Evolutionary conservation across 1,140 invertebrate species (phyloP), one percentile per base, ranked within the genome.

Genomic region (Heliconius hermathena): DNA sequence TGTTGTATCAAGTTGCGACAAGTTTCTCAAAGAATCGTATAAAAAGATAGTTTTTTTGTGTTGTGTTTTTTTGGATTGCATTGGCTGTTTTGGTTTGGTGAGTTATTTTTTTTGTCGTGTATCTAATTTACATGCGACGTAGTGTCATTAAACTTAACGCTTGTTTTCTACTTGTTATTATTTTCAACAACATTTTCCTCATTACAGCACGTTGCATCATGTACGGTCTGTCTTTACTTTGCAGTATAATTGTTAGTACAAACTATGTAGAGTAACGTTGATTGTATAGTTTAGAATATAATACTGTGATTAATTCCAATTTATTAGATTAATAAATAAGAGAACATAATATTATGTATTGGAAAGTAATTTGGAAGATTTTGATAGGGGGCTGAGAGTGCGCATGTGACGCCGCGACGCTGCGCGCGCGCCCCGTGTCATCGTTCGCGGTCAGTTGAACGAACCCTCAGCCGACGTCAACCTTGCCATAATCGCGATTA

Each of bases 401-500:
- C 86, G 83, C 87, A 84, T 87, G 86, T 85, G 86, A 83, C 89
- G 91, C 86, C 90, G 91, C 92, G 91, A 89, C 90, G 91, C 88
- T 89, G 88, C 90, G 90, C 88, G 86, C 85, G 89, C 91, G 88
- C 90, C 82, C 86, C 83, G 93, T 93, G 93, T 94, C 93, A 94
- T 94, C 93, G 93, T 78, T 93, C 93, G 91, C 91, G 91, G 91
- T 92, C 91, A 93, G 93, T 94, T 93, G 91, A 94, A 93, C 93
- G 93, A 93, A 93, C 93, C 92, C 91, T 89, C 89, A 82, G 87
- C 86, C 91, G 91, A 88, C 91, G 90, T 92, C 91, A 93, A 92
- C 90, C 90, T 93, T 93, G 90, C 91, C 91, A 94, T 92, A 93
- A 94, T 92, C 91, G 90, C 88, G 88, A 90, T 92, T 93, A 94